A percentile compares a stretch with the other conserved stretches of the same genome.
Evolutionary conservation across 1,140 invertebrate species (phyloP).

Genomic region (Tyrophagus putrescentiae): DNA sequence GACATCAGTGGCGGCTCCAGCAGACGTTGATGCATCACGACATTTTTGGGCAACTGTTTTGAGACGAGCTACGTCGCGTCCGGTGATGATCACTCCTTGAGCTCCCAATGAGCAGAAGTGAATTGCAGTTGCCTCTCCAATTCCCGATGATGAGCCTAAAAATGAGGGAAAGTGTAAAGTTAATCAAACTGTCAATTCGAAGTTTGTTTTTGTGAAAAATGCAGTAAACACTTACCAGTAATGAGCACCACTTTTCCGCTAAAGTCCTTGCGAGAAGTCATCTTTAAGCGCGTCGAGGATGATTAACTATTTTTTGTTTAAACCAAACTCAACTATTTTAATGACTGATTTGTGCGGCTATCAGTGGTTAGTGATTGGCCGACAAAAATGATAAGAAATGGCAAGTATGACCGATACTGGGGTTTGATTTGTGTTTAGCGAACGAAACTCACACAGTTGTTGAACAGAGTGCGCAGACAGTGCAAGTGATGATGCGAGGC

Average conservation of each 20-base stretch:
- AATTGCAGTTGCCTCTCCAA: conserved; percentile 60
- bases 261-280: conserved; percentile 13
- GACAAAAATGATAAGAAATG: not conserved
- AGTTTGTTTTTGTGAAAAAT: not conserved
- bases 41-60: conserved; percentile 48
- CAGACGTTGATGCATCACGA: conserved; percentile 29
- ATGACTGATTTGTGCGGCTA: not conserved
- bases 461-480: too few relatives aligned
- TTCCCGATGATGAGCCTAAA: conserved; percentile 55
- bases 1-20: not conserved
- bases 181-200: not conserved
- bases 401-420: too few relatives aligned
- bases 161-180: conserved; percentile 7
- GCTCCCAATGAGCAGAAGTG: conserved; percentile 56
- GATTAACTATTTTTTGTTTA: not conserved
- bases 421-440: not conserved
- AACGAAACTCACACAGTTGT: not conserved
- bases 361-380: not conserved
- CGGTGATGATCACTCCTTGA: conserved; percentile 49
- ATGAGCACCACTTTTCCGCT: conserved; percentile 20
- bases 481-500: too few relatives aligned
- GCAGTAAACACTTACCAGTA: conserved; percentile 7
- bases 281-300: not conserved
- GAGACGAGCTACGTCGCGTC: conserved; percentile 52
- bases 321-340: too few relatives aligned